Evolutionary conservation across 2,888 invertebrate species (phyloP), one percentile per base, ranked within the genome.

Genomic region (Thysanoteuthis rhombus): DNA sequence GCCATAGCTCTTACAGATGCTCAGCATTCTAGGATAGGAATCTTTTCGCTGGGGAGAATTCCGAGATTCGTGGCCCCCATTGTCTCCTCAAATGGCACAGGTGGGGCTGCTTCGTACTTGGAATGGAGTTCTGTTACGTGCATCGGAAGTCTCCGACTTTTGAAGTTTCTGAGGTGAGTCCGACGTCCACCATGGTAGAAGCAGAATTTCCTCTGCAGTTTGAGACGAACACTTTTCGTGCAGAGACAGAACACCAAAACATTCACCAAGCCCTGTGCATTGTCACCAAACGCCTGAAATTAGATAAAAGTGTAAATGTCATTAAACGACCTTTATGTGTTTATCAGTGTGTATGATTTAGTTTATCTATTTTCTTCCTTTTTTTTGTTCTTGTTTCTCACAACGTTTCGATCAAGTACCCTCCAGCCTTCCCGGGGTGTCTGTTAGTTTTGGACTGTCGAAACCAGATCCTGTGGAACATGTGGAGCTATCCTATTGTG

Each of bases 251-350:
- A 95, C 39, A 95, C 93, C 19, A 95, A 89, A 28, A 93, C 94
- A 94, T 95, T 95, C 40, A 93, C 94, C 36, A 95, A 92, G 19
- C 95, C 95, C 89, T 95, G 95, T 25, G 94, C 93, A 90, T 95
- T 95, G 94, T 95, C 95, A 10, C 95, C 95, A 16, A 95, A 93
- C 12, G 94, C 95, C 95, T 95, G 94, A 16, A 94, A 93, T 40
- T 75, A 90, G 36, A 92, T 42, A 42, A 40, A 93, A 36, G 42
- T 25, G 32, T 39, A 40, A 32, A 91, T n/a, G 19, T n/a, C 90
- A n/a, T 16, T n/a, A n/a, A n/a, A n/a, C n/a, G n/a, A n/a, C n/a
- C n/a, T n/a, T n/a, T n/a, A n/a, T n/a, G n/a, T n/a, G n/a, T n/a
- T n/a, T n/a, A n/a, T n/a, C n/a, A n/a, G n/a, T n/a, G n/a, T n/a